Evolutionary conservation across 2,888 invertebrate genomes (phyloP).

Genomic region (Congeria kusceri): DNA sequence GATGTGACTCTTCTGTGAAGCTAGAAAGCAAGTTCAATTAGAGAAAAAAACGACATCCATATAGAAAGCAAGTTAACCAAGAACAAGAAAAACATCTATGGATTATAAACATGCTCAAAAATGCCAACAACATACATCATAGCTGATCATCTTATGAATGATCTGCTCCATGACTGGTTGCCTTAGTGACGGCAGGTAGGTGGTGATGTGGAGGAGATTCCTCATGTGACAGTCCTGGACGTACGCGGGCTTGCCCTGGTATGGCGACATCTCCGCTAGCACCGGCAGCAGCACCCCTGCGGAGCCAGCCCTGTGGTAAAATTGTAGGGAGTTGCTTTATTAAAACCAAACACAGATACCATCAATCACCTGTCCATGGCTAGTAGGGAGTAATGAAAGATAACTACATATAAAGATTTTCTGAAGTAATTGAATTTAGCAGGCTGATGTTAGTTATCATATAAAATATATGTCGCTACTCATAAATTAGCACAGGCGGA

Average conservation of each 20-base stretch:
- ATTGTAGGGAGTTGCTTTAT: too few species aligned
- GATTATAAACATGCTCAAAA: constrained; percentile 85
- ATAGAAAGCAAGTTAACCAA: background rate
- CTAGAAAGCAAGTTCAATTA: background rate
- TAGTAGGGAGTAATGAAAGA: too few species aligned
- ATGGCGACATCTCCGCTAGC: constrained; percentile 91
- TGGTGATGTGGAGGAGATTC: constrained; percentile 91
- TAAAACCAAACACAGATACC: too few species aligned
- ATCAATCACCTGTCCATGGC: too few species aligned
- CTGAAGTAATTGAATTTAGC: too few species aligned
- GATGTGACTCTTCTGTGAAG: too few species aligned
- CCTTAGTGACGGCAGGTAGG: constrained; percentile 91
- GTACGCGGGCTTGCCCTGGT: constrained; percentile 89
- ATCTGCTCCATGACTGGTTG: constrained; percentile 91
- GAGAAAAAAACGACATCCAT: background rate
- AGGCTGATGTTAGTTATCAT: too few species aligned
- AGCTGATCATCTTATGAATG: constrained; percentile 89
- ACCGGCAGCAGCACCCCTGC: constrained; percentile 90
- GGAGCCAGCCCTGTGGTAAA: constrained; percentile 82
- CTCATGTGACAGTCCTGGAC: constrained; percentile 91
- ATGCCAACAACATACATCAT: constrained; percentile 81
- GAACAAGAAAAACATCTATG: background rate
- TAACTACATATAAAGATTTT: too few species aligned
- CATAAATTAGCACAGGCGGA: too few species aligned
- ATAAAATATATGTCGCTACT: too few species aligned